Base-by-base conservation (phyloP, 2,888 invertebrate species). In the Endomychus coccineus region DNA sequence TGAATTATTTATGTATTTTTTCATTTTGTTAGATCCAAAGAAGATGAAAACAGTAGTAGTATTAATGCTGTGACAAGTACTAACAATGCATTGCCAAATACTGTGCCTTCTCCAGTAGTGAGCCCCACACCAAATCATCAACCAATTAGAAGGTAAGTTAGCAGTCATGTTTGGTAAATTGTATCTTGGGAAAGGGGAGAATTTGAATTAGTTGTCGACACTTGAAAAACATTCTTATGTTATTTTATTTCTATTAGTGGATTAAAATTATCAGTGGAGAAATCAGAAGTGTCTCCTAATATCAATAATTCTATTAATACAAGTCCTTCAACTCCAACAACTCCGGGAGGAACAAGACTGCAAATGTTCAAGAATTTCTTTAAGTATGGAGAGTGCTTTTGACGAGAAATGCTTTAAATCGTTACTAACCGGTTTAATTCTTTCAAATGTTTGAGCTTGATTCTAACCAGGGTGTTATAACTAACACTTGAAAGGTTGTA, bases 281-380 rank as follows among this genome's bases (percentile, higher is more conserved):
- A n/a, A n/a, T 47, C 61, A 35, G 51, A 62, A 34, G 58, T 58
- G 40, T 46, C 61, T 30, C 53, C 64, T 24, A 52, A 68, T 35
- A 59, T 42, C 39, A 49, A 62, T 44, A 53, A 23, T 9, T 15
- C 6, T 15, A 27, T 9, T 16, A 28, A 6, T 28, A 58, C 66
- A 42, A 66, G 71, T 46, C 67, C 71, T 43, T 64, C 79, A 56
- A 78, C 80, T 31, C 71, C 74, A 40, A 79, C 79, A 45, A 70
- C 74, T 39, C 69, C 74, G 3, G 56, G 59, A 36, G 62, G 62
- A 51, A 75, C 72, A 66, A 84, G 86, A 71, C 79, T 87, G 62
- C 85, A 88, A 75, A 87, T 90, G 73, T 88, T 91, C 80, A 90
- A 90, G 78, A 90, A 89, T 75, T 89, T 90, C 75, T 90, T 91